Evolutionary conservation across 2,888 invertebrate species (phyloP).

Genomic region (Seira ritae): DNA sequence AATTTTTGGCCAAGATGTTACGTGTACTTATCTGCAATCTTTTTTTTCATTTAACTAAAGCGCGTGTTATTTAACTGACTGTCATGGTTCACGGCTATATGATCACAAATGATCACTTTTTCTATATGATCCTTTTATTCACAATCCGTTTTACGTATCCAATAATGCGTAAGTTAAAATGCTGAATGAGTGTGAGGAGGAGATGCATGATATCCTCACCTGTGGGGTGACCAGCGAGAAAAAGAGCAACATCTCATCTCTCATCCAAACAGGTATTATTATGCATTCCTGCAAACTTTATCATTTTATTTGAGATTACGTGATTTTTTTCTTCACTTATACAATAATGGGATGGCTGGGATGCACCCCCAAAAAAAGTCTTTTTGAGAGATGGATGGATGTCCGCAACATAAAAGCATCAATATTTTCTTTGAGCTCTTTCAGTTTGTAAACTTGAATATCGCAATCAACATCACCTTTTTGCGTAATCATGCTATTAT

Average conservation of each 20-base stretch:
- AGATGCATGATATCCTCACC: neutral
- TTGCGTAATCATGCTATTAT: constrained; percentile 31
- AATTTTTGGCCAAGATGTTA: too few species aligned
- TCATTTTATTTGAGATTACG: constrained; percentile 38
- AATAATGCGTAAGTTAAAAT: constrained; percentile 35
- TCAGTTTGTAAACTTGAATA: constrained; percentile 59
- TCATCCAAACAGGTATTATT: constrained; percentile 43
- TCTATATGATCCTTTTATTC: constrained; percentile 24
- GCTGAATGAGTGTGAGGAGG: neutral
- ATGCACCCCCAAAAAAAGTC: too few species aligned
- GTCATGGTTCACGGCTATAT: constrained; percentile 59
- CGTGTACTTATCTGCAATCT: too few species aligned
- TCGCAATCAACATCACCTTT: constrained; percentile 57
- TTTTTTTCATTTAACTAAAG: too few species aligned
- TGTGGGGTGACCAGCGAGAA: neutral
- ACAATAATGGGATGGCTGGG: constrained; percentile 5
- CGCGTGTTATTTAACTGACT: constrained; percentile 35
- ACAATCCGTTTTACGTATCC: constrained; percentile 9
- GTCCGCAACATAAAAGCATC: constrained; percentile 54
- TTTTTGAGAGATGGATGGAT: constrained; percentile 26
- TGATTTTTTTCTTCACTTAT: constrained; percentile 20
- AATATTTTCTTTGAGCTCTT: constrained; percentile 45
- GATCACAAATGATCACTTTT: constrained; percentile 52
- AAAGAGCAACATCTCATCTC: neutral
- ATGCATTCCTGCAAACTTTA: constrained; percentile 42